phyloP scores from a whole-genome alignment of 64 coral and sea anemone species.

The Platygyra sinensis region DNA sequence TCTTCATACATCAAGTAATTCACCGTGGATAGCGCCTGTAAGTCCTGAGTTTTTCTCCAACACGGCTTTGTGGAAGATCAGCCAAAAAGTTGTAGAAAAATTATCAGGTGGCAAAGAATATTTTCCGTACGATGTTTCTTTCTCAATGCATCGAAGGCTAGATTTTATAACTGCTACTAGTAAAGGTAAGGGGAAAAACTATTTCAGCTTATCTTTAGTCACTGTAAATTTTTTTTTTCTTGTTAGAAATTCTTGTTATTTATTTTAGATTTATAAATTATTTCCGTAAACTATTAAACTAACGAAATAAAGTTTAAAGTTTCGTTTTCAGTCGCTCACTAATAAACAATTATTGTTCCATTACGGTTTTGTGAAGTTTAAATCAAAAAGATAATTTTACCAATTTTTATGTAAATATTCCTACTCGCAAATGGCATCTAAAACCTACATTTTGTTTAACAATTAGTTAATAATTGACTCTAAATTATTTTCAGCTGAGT shows the following conservation, averaged over 20 bases:
- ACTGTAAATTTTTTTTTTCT: neutral
- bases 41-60: constrained; percentile 64
- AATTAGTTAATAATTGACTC: too few species aligned
- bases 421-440: too few species aligned
- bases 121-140: constrained; percentile 54
- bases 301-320: too few species aligned
- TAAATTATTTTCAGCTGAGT: too few species aligned
- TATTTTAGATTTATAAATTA: too few species aligned
- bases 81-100: constrained; percentile 23
- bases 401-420: too few species aligned
- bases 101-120: constrained; percentile 65
- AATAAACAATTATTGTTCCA: too few species aligned
- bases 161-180: constrained; percentile 75
- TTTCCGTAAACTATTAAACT: too few species aligned
- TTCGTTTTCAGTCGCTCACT: too few species aligned
- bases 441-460: too few species aligned
- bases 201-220: neutral
- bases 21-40: constrained; percentile 80
- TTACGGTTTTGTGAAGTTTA: too few species aligned
- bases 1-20: constrained; percentile 63
- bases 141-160: constrained; percentile 75
- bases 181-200: neutral
- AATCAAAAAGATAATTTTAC: too few species aligned
- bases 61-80: constrained; percentile 64
- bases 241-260: neutral